Conservation (phyloP, 2,113 vertebrate species). For the Osmerus mordax region DNA sequence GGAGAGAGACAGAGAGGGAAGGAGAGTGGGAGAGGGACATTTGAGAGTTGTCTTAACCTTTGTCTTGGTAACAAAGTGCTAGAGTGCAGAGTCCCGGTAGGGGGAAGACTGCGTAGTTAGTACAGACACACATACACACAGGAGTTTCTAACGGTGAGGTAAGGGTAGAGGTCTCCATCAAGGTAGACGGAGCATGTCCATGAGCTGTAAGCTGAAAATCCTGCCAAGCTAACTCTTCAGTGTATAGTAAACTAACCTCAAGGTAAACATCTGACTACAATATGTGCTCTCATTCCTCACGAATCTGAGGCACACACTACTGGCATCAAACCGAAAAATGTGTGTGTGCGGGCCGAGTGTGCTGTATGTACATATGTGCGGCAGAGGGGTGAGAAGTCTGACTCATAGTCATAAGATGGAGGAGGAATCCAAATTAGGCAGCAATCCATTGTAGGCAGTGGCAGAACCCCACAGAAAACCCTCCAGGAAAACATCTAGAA, state of each 20-base stretch:
- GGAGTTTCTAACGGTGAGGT: background rate
- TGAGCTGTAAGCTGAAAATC: background rate
- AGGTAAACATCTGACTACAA: background rate
- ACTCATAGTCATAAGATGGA: slow-evolving; percentile 31
- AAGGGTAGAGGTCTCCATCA: background rate
- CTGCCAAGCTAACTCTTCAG: background rate
- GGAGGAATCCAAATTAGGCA: slow-evolving; percentile 21
- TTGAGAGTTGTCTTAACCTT: too few relatives aligned
- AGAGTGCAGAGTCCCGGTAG: too few relatives aligned
- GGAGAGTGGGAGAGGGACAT: too few relatives aligned
- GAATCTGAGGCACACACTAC: background rate
- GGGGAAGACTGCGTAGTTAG: too few relatives aligned
- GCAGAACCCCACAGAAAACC: background rate
- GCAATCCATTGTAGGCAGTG: slow-evolving; percentile 1
- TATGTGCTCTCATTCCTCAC: background rate
- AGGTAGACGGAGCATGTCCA: background rate
- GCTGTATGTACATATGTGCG: background rate
- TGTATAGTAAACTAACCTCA: background rate
- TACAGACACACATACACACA: too few relatives aligned
- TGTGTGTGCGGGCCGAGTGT: background rate
- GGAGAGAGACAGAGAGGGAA: too few relatives aligned
- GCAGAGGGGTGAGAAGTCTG: slow-evolving; percentile 28
- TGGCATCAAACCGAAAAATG: background rate
- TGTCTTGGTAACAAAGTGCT: too few relatives aligned
- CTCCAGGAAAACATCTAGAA: background rate